These are phyloP conservation scores for Zophobas atratus DNA, from an alignment of 1,140 invertebrate species.

Conservation along the genomic window DNA sequence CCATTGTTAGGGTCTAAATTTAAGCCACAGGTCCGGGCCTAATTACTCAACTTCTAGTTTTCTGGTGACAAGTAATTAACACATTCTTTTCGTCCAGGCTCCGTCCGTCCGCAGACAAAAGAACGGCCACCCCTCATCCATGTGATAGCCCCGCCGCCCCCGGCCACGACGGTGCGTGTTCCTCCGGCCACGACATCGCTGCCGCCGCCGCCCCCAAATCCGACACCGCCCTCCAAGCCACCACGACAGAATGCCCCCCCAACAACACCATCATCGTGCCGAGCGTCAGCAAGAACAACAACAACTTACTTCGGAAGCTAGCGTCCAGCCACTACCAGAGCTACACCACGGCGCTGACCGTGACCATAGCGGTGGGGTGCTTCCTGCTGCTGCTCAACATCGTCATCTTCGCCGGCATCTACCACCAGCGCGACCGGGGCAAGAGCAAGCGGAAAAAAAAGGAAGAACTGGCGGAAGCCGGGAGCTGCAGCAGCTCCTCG, in stretches of 20 bases:
- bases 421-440: slow-evolving; percentile 87
- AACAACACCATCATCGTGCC: slow-evolving; percentile 72
- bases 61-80: no score
- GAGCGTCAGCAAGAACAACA: slow-evolving; percentile 72
- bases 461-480: slow-evolving; percentile 81
- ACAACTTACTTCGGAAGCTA: slow-evolving; percentile 80
- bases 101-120: slow-evolving; percentile 79
- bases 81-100: slow-evolving; percentile 69
- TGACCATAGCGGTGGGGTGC: slow-evolving; percentile 94
- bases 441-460: slow-evolving; percentile 75
- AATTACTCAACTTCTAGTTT: no score
- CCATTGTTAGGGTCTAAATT: no score
- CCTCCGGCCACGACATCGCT: slow-evolving; percentile 66
- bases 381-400: slow-evolving; percentile 92
- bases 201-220: slow-evolving; percentile 66
- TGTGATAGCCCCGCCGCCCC: slow-evolving; percentile 69
- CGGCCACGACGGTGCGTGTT: slow-evolving; percentile 68
- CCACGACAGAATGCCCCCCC: slow-evolving; percentile 79
- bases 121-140: slow-evolving; percentile 73
- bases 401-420: slow-evolving; percentile 94
- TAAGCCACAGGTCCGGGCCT: no score
- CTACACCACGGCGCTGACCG: slow-evolving; percentile 91
- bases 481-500: slow-evolving; percentile 74
- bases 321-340: slow-evolving; percentile 87
- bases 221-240: slow-evolving; percentile 67